Conservation (phyloP, 1,140 invertebrate genomes). For the Cepaea nemoralis region DNA sequence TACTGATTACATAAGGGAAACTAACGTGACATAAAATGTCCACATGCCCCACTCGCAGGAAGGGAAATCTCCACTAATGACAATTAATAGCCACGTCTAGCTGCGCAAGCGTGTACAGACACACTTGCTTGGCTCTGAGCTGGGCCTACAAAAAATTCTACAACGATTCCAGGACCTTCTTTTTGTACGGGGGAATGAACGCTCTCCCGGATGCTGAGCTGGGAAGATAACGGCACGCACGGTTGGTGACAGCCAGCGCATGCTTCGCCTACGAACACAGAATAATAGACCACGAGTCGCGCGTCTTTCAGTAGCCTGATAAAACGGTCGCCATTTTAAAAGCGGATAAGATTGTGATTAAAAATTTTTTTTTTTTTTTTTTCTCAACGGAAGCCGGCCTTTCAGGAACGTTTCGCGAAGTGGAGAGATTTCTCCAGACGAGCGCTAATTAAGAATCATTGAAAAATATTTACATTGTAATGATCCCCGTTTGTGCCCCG, state of each 20-base stretch:
- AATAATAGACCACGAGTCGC: conserved; percentile 9
- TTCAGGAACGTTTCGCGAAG: not conserved
- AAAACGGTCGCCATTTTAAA: not conserved
- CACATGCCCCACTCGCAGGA: too few species aligned
- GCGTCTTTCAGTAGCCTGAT: not conserved
- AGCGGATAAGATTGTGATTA: conserved; percentile 11
- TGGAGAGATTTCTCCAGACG: conserved; percentile 32
- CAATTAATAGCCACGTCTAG: too few species aligned
- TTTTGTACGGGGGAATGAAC: too few species aligned
- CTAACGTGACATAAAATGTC: too few species aligned
- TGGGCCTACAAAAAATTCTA: too few species aligned
- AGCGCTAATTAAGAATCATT: conserved; percentile 35
- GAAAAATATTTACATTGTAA: conserved; percentile 40
- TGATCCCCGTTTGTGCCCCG: conserved; percentile 26
- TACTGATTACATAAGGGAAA: too few species aligned
- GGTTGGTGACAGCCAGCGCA: conserved; percentile 10
- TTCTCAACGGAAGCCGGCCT: not conserved
- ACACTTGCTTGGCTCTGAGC: too few species aligned
- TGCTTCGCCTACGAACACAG: conserved; percentile 7
- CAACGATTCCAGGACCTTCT: too few species aligned
- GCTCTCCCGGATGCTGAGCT: not conserved
- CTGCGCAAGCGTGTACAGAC: too few species aligned
- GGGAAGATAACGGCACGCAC: not conserved
- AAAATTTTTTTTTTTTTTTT: conserved; percentile 13
- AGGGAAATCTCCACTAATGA: too few species aligned